A percentile compares a stretch with the other conserved stretches of the same genome.
Conservation (phyloP, 2,888 invertebrate species). For the Melipona bicolor region DNA sequence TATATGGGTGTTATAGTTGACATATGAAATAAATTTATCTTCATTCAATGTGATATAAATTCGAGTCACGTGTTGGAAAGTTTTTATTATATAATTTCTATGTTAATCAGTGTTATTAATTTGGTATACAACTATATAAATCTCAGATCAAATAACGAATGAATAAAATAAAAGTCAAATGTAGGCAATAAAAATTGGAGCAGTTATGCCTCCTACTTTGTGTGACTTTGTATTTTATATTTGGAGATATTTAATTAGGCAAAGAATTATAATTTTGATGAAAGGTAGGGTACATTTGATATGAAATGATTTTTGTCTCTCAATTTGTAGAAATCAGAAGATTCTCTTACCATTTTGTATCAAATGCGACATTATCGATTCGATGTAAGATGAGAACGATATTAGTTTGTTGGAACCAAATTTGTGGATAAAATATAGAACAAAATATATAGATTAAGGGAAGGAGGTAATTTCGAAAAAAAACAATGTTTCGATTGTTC, state of each 20-base stretch:
- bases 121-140: neutral
- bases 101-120: neutral
- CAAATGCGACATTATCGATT: constrained; percentile 7
- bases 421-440: too few relatives aligned
- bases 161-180: neutral
- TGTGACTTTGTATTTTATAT: neutral
- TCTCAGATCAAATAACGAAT: too few relatives aligned
- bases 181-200: too few relatives aligned
- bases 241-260: neutral
- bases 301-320: neutral
- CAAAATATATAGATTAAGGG: too few relatives aligned
- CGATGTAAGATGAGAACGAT: neutral
- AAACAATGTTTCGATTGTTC: too few relatives aligned
- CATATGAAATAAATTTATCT: neutral
- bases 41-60: neutral
- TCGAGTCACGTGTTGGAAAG: neutral
- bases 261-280: neutral
- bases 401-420: too few relatives aligned
- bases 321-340: neutral
- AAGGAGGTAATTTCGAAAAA: too few relatives aligned
- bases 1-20: neutral
- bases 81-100: neutral
- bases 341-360: neutral
- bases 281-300: neutral
- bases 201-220: accelerated